Base-by-base conservation (phyloP, 2,113 vertebrate genomes). In the Riparia riparia region DNA sequence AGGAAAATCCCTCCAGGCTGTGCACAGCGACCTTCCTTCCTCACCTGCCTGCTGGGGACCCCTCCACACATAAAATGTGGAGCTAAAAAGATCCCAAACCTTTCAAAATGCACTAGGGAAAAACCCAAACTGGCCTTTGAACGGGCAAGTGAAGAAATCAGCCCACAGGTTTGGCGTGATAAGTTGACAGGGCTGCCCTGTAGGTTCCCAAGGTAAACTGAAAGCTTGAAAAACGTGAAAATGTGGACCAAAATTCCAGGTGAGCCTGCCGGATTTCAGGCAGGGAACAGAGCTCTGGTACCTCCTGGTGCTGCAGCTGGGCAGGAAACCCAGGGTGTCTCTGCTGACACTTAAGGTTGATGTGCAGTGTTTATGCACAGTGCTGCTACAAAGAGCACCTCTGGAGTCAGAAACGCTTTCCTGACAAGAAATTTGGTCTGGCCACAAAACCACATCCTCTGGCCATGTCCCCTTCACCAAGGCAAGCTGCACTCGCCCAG, bases 261-360 rank as follows among this genome's bases (percentile, higher is more conserved):
- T 2, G 14, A 64, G n/a, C 82, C 0, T 1, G 39, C n/a, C 54
- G 37, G 71, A 68, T 47, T 3, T 21, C 0, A 0, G 66, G 7
- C 41, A 24, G 57, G 16, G 66, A 65, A 16, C 0, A 2, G 61
- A 74, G n/a, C 49, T 71, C 18, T 0, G 1, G 42, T 34, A 32
- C 34, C 45, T 61, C 24, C 49, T 22, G 25, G 19, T 25, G 47
- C 56, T 49, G 42, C 32, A 64, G 45, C 37, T 41, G 34, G 57
- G 29, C 42, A 42, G 57, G 41, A 53, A 29, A 68, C 39, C 14
- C 61, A 17, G 61, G 16, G 10, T 39, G 16, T 56, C 34, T 71
- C 77, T 74, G 73, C n/a, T 61, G 45, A 41, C 37, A 28, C 9
- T 45, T n/a, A 1, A 10, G 54, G 61, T 50, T 57, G 47, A 41